Evolutionary conservation across 2,888 invertebrate species (phyloP), one percentile per base, ranked within the genome.

Genomic region (Cetonia aurata): DNA sequence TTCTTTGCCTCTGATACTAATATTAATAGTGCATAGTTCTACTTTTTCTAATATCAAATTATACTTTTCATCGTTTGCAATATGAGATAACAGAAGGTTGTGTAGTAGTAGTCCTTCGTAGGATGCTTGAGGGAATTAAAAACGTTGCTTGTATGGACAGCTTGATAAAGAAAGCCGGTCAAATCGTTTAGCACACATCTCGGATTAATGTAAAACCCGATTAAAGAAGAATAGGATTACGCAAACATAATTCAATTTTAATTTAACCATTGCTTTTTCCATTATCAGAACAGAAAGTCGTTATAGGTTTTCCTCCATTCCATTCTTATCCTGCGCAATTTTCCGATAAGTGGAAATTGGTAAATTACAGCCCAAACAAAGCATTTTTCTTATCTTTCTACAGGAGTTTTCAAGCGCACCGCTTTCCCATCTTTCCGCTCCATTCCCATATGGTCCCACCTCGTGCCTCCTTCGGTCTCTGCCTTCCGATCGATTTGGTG

Each of bases 331-430:
- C 19, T 25, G n/a, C n/a, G 13, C 41, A 60, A 15, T 25, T 60
- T 55, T n/a, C 60, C 46, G 46, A 60, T 48, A 60, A 60, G 60
- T 60, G 60, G 25, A 44, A 44, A 25, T 60, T 60, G 44, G 25
- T 25, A 46, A 60, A 60, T 60, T 60, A 60, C 25, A 13, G n/a
- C 13, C 46, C 46, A 60, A 60, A 46, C 60, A 60, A 46, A 60
- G 60, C 60, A 60, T 60, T 60, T 59, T 15, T 60, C 60, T 60
- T 60, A 60, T 60, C 60, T 60, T 41, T 8, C 46, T 6, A 46
- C 19, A 46, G 25, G 25, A 60, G 46, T 31, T n/a, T 31, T 10
- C 31, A 46, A 60, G 31, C 13, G n/a, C 46, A 59, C 17, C 25
- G 1, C 46, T 33, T 60, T 31, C 46, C 31, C n/a, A 19, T 31